A percentile compares a stretch with the other conserved stretches of the same genome.
Conservation (phyloP, 2,797 vertebrate genomes). For the Tympanoctomys barrerae region DNA sequence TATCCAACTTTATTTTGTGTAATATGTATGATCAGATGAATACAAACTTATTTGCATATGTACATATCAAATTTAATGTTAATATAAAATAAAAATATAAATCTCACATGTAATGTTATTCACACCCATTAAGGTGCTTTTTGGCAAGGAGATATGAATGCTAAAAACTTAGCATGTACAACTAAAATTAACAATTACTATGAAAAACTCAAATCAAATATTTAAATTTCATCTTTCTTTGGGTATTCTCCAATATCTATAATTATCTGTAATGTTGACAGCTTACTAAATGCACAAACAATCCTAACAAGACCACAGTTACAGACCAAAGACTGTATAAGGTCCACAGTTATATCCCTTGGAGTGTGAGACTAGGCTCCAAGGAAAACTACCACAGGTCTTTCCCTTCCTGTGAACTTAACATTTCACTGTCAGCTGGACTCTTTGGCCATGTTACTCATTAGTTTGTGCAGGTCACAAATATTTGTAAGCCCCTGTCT, state of each 20-base stretch:
- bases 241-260: not conserved
- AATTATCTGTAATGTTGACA: not conserved
- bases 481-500: not conserved
- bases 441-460: not conserved
- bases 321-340: not conserved
- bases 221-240: not conserved
- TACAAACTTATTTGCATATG: not conserved
- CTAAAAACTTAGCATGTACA: not conserved
- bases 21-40: not conserved
- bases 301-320: not conserved
- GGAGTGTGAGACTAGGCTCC: not conserved
- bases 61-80: not conserved
- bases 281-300: not conserved
- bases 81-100: not conserved
- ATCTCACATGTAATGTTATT: constrained; percentile 4
- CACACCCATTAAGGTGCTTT: not conserved
- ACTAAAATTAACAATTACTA: not conserved
- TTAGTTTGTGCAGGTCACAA: not conserved
- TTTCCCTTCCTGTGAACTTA: not conserved
- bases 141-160: not conserved
- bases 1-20: constrained; percentile 2
- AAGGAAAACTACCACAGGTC: not conserved
- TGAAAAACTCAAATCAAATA: not conserved
- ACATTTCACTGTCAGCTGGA: not conserved
- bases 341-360: not conserved